phyloP scores from a whole-genome alignment of 2,113 vertebrate species.

The Hyperopisus bebe region DNA sequence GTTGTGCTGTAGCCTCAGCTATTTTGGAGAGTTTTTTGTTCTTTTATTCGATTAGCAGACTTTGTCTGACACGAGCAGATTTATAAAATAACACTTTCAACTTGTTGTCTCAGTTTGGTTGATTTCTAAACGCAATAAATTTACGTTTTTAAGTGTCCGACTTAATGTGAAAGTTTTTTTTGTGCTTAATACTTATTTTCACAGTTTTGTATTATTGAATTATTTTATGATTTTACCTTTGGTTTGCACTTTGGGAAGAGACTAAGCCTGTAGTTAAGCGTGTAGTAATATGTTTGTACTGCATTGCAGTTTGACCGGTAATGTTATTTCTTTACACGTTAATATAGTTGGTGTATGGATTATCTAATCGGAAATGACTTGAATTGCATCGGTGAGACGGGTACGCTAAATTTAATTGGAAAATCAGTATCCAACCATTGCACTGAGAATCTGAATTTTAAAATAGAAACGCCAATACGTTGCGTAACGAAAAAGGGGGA shows the following conservation, averaged over 20 bases:
- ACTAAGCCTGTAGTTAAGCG: neutral
- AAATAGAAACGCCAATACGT: neutral
- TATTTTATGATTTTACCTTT: neutral
- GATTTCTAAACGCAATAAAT: neutral
- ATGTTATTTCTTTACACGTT: neutral
- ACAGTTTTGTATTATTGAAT: neutral
- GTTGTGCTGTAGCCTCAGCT: neutral
- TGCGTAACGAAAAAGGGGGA: neutral
- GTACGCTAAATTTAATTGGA: neutral
- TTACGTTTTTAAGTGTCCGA: neutral
- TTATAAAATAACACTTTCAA: neutral
- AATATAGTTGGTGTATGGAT: neutral
- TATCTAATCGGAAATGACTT: neutral
- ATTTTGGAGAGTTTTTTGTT: neutral
- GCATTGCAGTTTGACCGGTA: neutral
- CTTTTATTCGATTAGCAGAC: neutral
- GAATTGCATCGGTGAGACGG: neutral
- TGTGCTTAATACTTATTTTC: neutral
- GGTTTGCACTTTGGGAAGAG: neutral
- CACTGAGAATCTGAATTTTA: neutral
- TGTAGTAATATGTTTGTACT: neutral
- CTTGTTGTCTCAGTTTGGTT: neutral
- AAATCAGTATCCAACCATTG: neutral
- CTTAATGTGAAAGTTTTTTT: neutral
- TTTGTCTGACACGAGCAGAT: neutral